These are phyloP conservation scores for Cyprinella venusta DNA, from an alignment of 2,797 vertebrate genomes.

Conservation along the genomic window DNA sequence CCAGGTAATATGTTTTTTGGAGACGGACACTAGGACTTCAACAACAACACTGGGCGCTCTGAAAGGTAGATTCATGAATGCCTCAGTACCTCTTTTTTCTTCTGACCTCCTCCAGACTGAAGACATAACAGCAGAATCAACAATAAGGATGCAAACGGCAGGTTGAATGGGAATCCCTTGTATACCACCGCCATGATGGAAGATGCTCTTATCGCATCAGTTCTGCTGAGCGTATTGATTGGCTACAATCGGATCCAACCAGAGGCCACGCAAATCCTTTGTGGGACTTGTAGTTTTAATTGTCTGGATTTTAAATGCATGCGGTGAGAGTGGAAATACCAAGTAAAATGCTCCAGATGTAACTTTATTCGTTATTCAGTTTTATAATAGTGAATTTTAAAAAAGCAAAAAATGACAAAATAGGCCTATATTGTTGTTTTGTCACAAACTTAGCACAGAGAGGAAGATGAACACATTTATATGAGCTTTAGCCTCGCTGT, in stretches of 20 bases:
- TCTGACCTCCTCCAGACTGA: slow-evolving; percentile 78
- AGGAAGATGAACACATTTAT: background rate
- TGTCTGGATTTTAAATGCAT: background rate
- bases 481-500: background rate
- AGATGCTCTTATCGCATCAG: slow-evolving; percentile 72
- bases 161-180: slow-evolving; percentile 60
- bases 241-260: slow-evolving; percentile 70
- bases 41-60: background rate
- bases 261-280: background rate
- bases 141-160: slow-evolving; percentile 64
- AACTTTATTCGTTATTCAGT: background rate
- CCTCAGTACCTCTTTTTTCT: slow-evolving; percentile 82
- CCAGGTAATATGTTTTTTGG: background rate
- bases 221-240: slow-evolving; percentile 65
- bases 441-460: background rate
- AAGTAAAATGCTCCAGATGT: background rate
- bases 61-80: background rate
- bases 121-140: slow-evolving; percentile 73
- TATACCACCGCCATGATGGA: slow-evolving; percentile 66
- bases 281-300: slow-evolving; percentile 75
- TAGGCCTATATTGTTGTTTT: background rate
- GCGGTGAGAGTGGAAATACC: background rate
- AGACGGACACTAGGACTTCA: background rate
- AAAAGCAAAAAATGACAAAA: too few relatives aligned
- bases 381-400: background rate